Evolutionary conservation across 92 coral and sea anemone genomes (phyloP), one percentile per base, ranked within the genome.

Genomic region (Isaurus tuberculatus): DNA sequence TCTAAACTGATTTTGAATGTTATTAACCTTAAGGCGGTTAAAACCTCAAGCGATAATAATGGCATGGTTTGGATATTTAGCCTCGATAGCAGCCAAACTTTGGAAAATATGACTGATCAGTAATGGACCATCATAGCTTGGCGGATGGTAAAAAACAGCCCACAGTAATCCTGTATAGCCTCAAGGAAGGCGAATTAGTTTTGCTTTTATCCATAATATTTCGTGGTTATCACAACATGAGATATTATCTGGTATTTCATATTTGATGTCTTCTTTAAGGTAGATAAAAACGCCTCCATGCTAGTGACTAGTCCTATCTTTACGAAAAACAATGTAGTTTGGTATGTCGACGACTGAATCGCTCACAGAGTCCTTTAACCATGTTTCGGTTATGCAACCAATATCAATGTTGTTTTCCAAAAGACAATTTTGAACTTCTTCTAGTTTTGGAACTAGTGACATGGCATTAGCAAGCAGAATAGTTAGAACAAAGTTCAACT

Each of bases 281-380:
- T 86, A 86, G 6, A 57, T 58, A 68, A 85, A 86, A 16, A 86
- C 89, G 8, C 89, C 89, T 4, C 89, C 89, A 48, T 79, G 89
- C 70, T 86, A 80, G 20, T 36, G 79, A 30, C 63, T 27, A 31
- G 46, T 25, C 8, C 89, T 85, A 43, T 86, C 89, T 37, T 86
- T 86, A 64, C 85, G 85, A 7, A 28, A 8, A 78, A 86, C 69
- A 6, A 69, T 72, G 26, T 86, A 86, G 40, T 80, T 67, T 22
- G 43, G 37, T 30, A 88, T 88, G 67, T 88, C 30, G 13, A 83
- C 85, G 46, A 88, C 85, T 14, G 72, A 4, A 67, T 84, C 91
- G 32, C 19, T 28, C 28, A 88, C 67, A 25, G 4, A 22, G 14
- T 68, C n/a, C 13, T 68, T 68, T 1, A 68, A 26, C 44, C 44